phyloP scores from a whole-genome alignment of 2,888 invertebrate genomes.

The Petrophora chlorosata region DNA sequence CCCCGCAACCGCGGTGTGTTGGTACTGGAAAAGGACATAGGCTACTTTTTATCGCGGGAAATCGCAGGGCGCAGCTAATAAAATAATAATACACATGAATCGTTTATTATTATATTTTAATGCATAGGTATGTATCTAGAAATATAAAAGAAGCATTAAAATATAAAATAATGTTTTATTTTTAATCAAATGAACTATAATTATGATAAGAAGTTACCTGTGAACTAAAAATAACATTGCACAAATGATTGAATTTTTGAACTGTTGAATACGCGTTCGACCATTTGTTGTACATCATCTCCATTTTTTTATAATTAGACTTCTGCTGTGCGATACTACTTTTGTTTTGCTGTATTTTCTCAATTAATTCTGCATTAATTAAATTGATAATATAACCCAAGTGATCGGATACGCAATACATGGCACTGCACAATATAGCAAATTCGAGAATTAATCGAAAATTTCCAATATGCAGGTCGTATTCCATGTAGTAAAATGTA shows the following conservation, averaged over 20 bases:
- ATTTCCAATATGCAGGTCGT: neutral
- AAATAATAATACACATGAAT: no score
- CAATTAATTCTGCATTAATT: slow-evolving; percentile 6
- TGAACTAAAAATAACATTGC: slow-evolving; percentile 11
- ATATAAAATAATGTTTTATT: neutral
- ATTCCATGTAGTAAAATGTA: neutral
- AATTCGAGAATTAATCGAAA: slow-evolving; percentile 3
- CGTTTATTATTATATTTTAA: no score
- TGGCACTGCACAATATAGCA: neutral
- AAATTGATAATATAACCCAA: slow-evolving; percentile 3
- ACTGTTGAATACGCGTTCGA: slow-evolving; percentile 13
- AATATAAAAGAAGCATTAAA: no score
- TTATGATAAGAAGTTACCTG: slow-evolving; percentile 15
- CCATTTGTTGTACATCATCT: slow-evolving; percentile 12
- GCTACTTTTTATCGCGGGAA: no score
- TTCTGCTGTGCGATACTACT: neutral
- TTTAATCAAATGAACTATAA: neutral
- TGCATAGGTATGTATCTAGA: no score
- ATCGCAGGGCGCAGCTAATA: no score
- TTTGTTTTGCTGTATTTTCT: neutral
- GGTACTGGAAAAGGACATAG: no score
- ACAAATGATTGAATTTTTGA: slow-evolving; percentile 12
- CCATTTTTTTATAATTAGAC: neutral
- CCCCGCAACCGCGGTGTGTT: no score
- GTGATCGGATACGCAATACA: neutral